These are phyloP conservation scores for Stenurella melanura DNA, from an alignment of 2,888 invertebrate genomes.

Conservation along the genomic window DNA sequence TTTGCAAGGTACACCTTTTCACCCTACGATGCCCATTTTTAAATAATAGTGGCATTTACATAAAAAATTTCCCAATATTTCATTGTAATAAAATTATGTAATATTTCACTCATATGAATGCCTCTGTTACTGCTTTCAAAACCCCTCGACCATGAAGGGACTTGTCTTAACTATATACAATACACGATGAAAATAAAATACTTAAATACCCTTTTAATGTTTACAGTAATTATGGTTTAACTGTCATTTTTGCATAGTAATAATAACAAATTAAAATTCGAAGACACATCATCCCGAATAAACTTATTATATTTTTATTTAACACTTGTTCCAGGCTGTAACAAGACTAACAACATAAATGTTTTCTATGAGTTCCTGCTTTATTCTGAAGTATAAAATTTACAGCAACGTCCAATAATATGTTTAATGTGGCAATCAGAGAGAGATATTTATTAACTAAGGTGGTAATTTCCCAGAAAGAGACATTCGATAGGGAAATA, in stretches of 20 bases:
- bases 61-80: constrained; percentile 39
- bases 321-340: too few relatives aligned
- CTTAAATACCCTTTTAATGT: background rate
- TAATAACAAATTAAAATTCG: too few relatives aligned
- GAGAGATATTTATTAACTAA: too few relatives aligned
- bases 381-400: too few relatives aligned
- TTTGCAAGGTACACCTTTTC: background rate
- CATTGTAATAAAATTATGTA: constrained; percentile 41
- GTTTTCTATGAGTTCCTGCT: too few relatives aligned
- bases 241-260: background rate
- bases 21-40: background rate
- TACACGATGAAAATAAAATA: background rate
- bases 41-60: constrained; percentile 23
- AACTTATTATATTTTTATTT: too few relatives aligned
- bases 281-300: too few relatives aligned
- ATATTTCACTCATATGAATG: constrained; percentile 45
- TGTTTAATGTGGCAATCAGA: too few relatives aligned
- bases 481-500: too few relatives aligned
- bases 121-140: constrained; percentile 47
- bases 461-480: too few relatives aligned
- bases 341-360: too few relatives aligned
- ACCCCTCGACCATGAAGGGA: constrained; percentile 42
- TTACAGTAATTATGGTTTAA: background rate
- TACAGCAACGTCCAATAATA: too few relatives aligned
- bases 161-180: constrained; percentile 1